These are phyloP conservation scores for Parasteatoda tepidariorum DNA, from an alignment of 1,140 invertebrate species.

Conservation along the genomic window DNA sequence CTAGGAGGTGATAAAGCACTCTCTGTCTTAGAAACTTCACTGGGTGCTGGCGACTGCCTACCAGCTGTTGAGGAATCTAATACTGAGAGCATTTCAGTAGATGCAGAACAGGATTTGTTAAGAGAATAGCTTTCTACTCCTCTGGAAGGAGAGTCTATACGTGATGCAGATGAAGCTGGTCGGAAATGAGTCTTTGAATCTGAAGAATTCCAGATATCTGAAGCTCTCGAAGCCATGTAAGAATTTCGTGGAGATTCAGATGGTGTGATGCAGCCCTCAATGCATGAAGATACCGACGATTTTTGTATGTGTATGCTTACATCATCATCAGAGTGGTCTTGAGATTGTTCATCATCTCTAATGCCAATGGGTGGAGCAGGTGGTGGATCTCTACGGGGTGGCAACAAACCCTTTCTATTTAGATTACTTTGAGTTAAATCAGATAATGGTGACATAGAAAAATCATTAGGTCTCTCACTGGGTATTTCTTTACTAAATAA, in stretches of 20 bases:
- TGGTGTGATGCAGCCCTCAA: neutral
- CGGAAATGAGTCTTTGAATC: slow-evolving; percentile 62
- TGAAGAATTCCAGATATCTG: slow-evolving; percentile 47
- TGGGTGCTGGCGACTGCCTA: slow-evolving; percentile 66
- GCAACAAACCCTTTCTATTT: slow-evolving; percentile 25
- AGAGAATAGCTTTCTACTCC: slow-evolving; percentile 65
- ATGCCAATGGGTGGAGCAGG: slow-evolving; percentile 57
- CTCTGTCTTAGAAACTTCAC: slow-evolving; percentile 67
- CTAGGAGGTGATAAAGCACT: slow-evolving; percentile 67
- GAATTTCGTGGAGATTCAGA: slow-evolving; percentile 25
- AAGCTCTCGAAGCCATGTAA: slow-evolving; percentile 27
- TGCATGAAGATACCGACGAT: slow-evolving; percentile 41
- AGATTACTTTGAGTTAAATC: slow-evolving; percentile 8
- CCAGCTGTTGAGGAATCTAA: slow-evolving; percentile 65
- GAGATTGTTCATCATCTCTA: slow-evolving; percentile 30
- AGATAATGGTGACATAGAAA: neutral
- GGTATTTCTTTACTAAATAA: neutral
- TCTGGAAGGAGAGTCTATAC: slow-evolving; percentile 63
- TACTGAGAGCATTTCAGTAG: slow-evolving; percentile 64
- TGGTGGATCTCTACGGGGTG: slow-evolving; percentile 45
- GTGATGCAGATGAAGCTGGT: slow-evolving; percentile 66
- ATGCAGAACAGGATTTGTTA: slow-evolving; percentile 63
- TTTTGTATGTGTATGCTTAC: slow-evolving; percentile 45
- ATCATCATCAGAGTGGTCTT: slow-evolving; percentile 53
- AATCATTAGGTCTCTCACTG: slow-evolving; percentile 11